Evolutionary conservation across 2,888 invertebrate genomes (phyloP), one percentile per base, ranked within the genome.

Genomic region (Tetragonisca angustula): DNA sequence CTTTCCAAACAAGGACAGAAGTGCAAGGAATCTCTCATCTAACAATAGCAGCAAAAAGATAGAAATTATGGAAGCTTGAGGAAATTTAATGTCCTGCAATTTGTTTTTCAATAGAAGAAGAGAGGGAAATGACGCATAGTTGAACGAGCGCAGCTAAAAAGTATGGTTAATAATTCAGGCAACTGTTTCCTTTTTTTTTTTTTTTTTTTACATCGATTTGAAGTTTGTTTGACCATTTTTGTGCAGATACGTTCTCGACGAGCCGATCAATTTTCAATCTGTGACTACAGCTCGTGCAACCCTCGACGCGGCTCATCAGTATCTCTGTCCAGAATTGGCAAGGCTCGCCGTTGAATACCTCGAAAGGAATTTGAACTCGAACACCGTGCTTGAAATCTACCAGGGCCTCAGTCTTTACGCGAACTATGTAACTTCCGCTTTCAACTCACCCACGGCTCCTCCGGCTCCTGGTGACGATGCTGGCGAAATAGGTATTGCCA

Each of bases 241-340:
- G 62, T 83, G 61, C 92, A 96, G 97, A 86, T 96, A 96, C 92
- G 95, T 97, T 87, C 96, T 97, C 92, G 96, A 96, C 72, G 96
- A 96, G 85, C 95, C 96, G 4, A 95, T 96, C 19, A 95, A 95
- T 72, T 95, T 97, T 69, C 96, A 96, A 87, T 96, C 96, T 0
- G 96, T 96, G 17, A 95, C 95, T 21, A 96, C 96, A 1, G 97
- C 97, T 11, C 95, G 97, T 43, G 95, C 96, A 61, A 96, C 97
- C 0, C 95, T 98, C 49, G 96, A 97, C 86, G 97, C 97, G 2
- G 97, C 97, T 36, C 96, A 97, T 92, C 97, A 97, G 91, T 97
- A 97, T 92, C 95, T 97, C 68, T 97, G 97, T 89, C 95, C 96
- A 11, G 96, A 96, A 32, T 95, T 98, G 73, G 96, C 97, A 3